Evolutionary conservation across 2,113 vertebrate genomes (phyloP).

Genomic region (Phyllopteryx taeniolatus): DNA sequence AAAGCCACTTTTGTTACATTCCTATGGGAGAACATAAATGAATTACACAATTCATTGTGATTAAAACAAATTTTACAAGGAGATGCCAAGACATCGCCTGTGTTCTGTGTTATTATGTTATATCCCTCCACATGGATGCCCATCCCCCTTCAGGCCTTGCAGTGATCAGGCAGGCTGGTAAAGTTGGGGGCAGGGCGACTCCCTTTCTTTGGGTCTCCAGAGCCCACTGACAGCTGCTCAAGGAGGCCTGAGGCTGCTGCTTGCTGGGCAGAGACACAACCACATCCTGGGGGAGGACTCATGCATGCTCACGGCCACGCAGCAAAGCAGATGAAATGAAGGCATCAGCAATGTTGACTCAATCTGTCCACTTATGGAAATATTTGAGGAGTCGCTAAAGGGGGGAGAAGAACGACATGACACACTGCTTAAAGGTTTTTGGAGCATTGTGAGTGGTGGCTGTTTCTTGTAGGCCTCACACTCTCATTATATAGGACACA

Average conservation of each 20-base stretch:
- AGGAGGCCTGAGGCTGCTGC: conserved; percentile 55
- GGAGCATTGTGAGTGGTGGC: conserved; percentile 35
- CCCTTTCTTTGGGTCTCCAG: conserved; percentile 47
- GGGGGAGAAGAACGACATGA: conserved; percentile 17
- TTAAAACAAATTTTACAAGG: conserved; percentile 1
- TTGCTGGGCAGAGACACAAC: conserved; percentile 28
- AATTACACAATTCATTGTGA: neutral
- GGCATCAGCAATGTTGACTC: conserved; percentile 56
- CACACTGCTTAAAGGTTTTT: conserved; percentile 31
- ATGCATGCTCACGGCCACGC: conserved; percentile 17
- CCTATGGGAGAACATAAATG: neutral
- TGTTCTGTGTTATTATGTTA: conserved; percentile 24
- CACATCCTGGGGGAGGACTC: conserved; percentile 47
- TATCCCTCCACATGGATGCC: conserved; percentile 24
- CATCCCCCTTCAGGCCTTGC: conserved; percentile 55
- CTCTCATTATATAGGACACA: conserved; percentile 36
- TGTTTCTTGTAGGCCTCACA: conserved; percentile 31
- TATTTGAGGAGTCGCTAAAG: conserved; percentile 46
- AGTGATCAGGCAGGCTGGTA: conserved; percentile 47
- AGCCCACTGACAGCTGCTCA: conserved; percentile 65
- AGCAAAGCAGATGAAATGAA: conserved; percentile 32
- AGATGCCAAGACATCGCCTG: conserved; percentile 20
- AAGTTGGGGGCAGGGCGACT: conserved; percentile 63
- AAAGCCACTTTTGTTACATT: neutral
- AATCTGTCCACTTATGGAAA: conserved; percentile 57